Conservation (phyloP, 2,797 vertebrate genomes). For the Avahi laniger region DNA sequence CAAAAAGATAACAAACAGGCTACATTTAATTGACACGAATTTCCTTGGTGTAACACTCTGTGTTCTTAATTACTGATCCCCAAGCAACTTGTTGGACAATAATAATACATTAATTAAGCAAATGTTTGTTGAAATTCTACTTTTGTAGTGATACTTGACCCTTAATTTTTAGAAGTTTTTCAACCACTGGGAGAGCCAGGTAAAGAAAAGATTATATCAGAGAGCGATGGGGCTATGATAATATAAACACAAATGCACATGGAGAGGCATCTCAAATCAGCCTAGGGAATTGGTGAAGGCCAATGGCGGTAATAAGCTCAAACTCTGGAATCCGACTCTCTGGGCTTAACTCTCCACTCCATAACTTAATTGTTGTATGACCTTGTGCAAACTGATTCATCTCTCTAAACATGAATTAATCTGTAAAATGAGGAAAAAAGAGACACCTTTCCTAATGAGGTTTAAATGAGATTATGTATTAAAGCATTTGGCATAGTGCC, state of each 20-base stretch:
- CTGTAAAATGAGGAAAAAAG: conserved; percentile 25
- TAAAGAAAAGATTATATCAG: background rate
- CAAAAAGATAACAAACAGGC: background rate
- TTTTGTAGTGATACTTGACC: background rate
- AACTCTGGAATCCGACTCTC: background rate
- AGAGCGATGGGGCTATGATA: background rate
- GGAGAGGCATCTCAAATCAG: background rate
- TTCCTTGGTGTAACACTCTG: background rate
- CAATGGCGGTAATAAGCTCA: background rate
- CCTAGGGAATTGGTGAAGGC: background rate
- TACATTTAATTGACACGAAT: background rate
- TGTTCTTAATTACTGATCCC: background rate
- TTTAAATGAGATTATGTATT: conserved; percentile 61
- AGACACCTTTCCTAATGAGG: conserved; percentile 52
- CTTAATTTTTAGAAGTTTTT: conserved; percentile 5
- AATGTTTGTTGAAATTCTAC: conserved; percentile 28
- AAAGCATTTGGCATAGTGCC: conserved; percentile 39
- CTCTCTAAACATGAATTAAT: conserved; percentile 35
- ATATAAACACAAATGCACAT: background rate
- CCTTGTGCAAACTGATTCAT: conserved; percentile 29
- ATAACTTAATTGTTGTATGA: conserved; percentile 30
- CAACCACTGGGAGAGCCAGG: background rate
- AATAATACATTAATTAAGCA: conserved; percentile 2
- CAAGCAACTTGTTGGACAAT: background rate
- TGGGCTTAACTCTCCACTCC: conserved; percentile 3